Evolutionary conservation across 2,113 vertebrate genomes (phyloP).

Genomic region (Poecile atricapillus): DNA sequence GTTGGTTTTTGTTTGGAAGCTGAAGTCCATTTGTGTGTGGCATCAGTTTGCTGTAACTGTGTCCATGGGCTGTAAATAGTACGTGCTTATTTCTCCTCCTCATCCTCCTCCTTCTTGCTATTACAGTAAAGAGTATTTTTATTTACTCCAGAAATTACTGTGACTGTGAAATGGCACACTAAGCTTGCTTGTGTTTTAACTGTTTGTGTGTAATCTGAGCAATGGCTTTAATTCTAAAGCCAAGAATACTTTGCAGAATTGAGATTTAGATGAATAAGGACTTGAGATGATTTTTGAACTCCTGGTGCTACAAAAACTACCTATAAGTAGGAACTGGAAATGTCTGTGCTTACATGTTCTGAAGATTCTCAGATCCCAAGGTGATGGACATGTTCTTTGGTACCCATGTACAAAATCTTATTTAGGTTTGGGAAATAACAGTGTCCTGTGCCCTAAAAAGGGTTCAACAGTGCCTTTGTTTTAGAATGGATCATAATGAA

Average conservation of each 20-base stretch:
- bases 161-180: background rate
- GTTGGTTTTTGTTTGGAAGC: background rate
- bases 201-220: background rate
- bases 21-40: background rate
- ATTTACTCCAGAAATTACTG: background rate
- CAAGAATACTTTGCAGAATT: background rate
- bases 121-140: background rate
- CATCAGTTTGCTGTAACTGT: background rate
- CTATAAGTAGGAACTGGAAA: background rate
- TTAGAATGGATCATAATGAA: background rate
- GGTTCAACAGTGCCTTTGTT: background rate
- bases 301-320: background rate
- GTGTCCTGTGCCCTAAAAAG: background rate
- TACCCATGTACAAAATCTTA: fast-evolving
- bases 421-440: background rate
- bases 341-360: background rate
- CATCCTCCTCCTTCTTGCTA: background rate
- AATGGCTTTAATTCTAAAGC: background rate
- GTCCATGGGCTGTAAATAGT: background rate
- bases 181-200: background rate
- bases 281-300: background rate
- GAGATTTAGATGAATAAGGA: background rate
- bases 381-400: background rate
- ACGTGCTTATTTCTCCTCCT: fast-evolving
- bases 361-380: background rate